Percentiles rank a stretch among this genome's conserved stretches.
These are phyloP conservation scores for Platycheirus rosarum DNA, from an alignment of 2,888 invertebrate genomes.

Conservation along the genomic window DNA sequence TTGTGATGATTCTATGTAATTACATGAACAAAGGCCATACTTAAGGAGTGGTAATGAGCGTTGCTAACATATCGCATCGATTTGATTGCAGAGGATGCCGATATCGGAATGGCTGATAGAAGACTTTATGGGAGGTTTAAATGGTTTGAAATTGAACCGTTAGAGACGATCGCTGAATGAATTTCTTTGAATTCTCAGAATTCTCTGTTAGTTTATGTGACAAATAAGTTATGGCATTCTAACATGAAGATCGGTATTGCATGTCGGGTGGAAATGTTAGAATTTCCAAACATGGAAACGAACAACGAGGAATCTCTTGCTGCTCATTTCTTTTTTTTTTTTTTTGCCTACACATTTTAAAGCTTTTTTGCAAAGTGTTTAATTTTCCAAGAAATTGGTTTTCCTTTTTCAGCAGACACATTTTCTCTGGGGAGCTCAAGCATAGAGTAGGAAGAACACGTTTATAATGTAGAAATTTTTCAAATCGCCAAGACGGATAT, in stretches of 20 bases:
- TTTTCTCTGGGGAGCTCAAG: too few species aligned
- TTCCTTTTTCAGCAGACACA: too few species aligned
- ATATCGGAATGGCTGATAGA: conserved; percentile 7
- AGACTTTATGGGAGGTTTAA: not conserved
- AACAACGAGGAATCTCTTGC: too few species aligned
- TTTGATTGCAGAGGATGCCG: conserved; percentile 15
- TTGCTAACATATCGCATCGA: conserved; percentile 23
- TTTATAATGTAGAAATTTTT: too few species aligned
- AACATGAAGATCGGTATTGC: conserved; percentile 23
- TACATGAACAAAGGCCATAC: conserved; percentile 28
- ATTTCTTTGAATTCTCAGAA: conserved; percentile 23
- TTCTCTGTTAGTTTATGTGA: not conserved
- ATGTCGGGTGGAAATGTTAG: too few species aligned
- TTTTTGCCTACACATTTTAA: too few species aligned
- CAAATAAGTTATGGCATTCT: conserved; percentile 15
- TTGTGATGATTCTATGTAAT: conserved; percentile 58
- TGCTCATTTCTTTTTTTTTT: too few species aligned
- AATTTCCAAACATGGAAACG: too few species aligned
- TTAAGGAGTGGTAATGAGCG: conserved; percentile 63
- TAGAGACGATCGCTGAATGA: not conserved
- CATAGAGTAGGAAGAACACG: too few species aligned
- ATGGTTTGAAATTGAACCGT: not conserved
- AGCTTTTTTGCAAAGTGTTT: too few species aligned
- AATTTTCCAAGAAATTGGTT: too few species aligned
- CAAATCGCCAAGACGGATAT: too few species aligned